Base-by-base conservation (phyloP, 2,888 invertebrate genomes). In the Mamestra brassicae region DNA sequence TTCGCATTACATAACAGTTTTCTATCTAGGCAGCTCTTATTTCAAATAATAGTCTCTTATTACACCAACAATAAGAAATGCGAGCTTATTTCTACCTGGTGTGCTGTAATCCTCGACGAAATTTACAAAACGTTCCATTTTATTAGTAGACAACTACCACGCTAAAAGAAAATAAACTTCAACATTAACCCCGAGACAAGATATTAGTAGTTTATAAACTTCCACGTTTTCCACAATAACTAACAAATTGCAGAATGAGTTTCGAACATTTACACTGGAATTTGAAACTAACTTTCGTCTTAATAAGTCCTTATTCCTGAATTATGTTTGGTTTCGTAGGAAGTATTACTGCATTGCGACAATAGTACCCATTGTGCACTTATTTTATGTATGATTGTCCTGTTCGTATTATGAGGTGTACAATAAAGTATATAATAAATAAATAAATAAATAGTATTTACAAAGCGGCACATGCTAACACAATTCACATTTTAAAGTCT, bases 341-440 rank as follows among this genome's bases (percentile, higher is more conserved):
- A 79, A 74, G 63, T 63, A 71, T 71, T 71, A 81, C 87, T 86
- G 88, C 87, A 88, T 42, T 88, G 88, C 84, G 85, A 85, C 81
- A 79, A 60, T 67, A 68, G n/a, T n/a, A n/a, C n/a, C n/a, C n/a
- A n/a, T n/a, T n/a, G n/a, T n/a, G n/a, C n/a, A n/a, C n/a, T n/a
- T n/a, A n/a, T n/a, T n/a, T n/a, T n/a, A n/a, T n/a, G n/a, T n/a
- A n/a, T n/a, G n/a, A n/a, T n/a, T n/a, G n/a, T n/a, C n/a, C n/a
- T n/a, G n/a, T n/a, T n/a, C n/a, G n/a, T n/a, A n/a, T n/a, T n/a
- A n/a, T n/a, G n/a, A n/a, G n/a, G n/a, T n/a, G n/a, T n/a, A n/a
- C n/a, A n/a, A n/a, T n/a, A n/a, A n/a, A n/a, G n/a, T n/a, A n/a
- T n/a, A n/a, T n/a, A n/a, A n/a, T n/a, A n/a, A n/a, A n/a, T n/a